These are phyloP conservation scores for Mythimna albipuncta DNA, from an alignment of 2,888 invertebrate genomes.

Conservation along the genomic window DNA sequence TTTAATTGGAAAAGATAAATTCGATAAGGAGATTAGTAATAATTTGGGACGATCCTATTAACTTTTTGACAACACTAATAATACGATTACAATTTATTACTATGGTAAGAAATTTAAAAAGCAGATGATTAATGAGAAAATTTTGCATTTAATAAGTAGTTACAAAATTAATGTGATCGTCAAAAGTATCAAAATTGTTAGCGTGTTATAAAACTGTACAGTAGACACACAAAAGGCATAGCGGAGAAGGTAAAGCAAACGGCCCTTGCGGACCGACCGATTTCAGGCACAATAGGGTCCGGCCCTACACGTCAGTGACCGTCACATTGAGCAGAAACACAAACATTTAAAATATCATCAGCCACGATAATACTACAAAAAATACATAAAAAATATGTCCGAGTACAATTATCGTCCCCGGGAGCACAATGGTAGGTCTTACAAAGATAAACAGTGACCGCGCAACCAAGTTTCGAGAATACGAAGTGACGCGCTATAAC, in stretches of 20 bases:
- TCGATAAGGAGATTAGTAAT: constrained; percentile 1
- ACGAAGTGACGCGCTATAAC: constrained; percentile 72
- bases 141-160: background rate
- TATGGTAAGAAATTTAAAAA: background rate
- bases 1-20: constrained; percentile 23
- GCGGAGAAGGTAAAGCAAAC: constrained; percentile 80
- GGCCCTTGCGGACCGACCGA: constrained; percentile 77
- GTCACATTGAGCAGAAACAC: constrained; percentile 88
- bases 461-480: constrained; percentile 71
- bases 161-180: background rate
- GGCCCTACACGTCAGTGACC: constrained; percentile 85
- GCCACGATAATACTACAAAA: constrained; percentile 74
- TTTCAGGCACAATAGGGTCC: constrained; percentile 80
- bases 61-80: background rate
- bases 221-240: constrained; percentile 72
- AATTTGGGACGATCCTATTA: background rate
- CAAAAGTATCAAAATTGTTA: constrained; percentile 73
- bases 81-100: constrained; percentile 7
- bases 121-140: background rate
- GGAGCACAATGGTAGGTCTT: constrained; percentile 82
- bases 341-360: constrained; percentile 90
- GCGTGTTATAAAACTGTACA: constrained; percentile 48
- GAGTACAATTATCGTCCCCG: constrained; percentile 80
- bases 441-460: constrained; percentile 84
- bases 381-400: constrained; percentile 72